Conservation (phyloP, 2,888 invertebrate species). For the Nephrotoma flavescens region DNA sequence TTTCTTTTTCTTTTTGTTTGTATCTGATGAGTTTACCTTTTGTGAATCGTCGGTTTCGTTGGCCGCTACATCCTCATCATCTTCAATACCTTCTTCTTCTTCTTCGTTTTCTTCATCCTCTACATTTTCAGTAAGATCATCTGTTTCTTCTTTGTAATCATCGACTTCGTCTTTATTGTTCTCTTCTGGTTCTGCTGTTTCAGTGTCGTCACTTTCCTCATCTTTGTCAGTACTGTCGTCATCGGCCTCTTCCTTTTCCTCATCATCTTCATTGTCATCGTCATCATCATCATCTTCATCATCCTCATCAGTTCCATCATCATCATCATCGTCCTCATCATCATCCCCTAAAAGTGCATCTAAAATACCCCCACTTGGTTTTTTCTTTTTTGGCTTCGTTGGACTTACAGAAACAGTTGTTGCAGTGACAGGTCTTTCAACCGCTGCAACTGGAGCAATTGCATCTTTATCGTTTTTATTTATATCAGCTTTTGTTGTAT, state of each 20-base stretch:
- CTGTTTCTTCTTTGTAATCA: background rate
- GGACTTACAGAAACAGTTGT: slow-evolving; percentile 7
- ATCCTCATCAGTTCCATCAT: background rate
- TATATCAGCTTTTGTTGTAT: background rate
- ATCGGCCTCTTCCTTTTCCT: slow-evolving; percentile 5
- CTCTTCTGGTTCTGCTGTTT: background rate
- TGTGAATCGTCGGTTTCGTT: background rate
- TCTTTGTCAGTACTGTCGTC: background rate
- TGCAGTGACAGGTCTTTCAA: slow-evolving; percentile 18
- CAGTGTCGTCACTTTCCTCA: background rate
- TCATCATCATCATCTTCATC: background rate
- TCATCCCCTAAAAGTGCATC: background rate
- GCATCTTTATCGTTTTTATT: slow-evolving; percentile 3
- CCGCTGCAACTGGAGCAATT: slow-evolving; percentile 13
- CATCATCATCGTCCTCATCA: slow-evolving; percentile 4
- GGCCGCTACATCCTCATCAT: background rate
- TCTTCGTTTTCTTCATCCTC: background rate
- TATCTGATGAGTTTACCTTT: background rate
- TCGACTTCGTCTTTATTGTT: background rate
- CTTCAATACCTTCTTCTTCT: background rate
- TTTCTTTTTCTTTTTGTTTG: background rate
- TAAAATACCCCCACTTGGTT: background rate
- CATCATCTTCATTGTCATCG: background rate
- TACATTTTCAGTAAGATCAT: background rate
- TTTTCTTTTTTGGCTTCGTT: slow-evolving; percentile 8